These are phyloP conservation scores for Sphaerophoria taeniata DNA, from an alignment of 2,888 invertebrate genomes.

Conservation along the genomic window DNA sequence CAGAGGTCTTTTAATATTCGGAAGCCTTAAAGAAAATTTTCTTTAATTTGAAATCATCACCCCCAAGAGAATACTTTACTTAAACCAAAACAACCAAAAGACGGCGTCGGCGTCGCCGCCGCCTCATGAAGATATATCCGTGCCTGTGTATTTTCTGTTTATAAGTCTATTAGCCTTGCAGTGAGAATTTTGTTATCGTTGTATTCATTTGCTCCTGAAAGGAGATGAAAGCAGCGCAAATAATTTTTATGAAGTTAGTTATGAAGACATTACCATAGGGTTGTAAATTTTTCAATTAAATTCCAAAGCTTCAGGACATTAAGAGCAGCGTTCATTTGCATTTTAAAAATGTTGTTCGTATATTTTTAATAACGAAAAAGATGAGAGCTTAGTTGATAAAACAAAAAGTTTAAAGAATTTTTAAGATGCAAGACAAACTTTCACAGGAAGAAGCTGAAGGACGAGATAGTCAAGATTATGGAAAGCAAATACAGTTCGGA, in stretches of 20 bases:
- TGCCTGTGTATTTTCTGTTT: conserved; percentile 5
- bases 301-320: conserved; percentile 28
- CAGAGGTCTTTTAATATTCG: conserved; percentile 27
- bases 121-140: neutral
- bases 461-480: too few relatives aligned
- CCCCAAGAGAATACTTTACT: conserved; percentile 40
- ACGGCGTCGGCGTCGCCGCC: too few relatives aligned
- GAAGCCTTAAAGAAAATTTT: conserved; percentile 43
- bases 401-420: too few relatives aligned
- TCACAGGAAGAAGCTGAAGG: too few relatives aligned
- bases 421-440: too few relatives aligned
- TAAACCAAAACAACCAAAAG: conserved; percentile 18
- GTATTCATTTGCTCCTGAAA: neutral
- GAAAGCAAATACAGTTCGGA: too few relatives aligned
- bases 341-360: too few relatives aligned
- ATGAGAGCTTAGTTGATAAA: too few relatives aligned
- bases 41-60: conserved; percentile 55
- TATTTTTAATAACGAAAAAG: too few relatives aligned
- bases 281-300: conserved; percentile 58
- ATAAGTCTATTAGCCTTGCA: conserved; percentile 11
- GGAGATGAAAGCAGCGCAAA: conserved; percentile 12
- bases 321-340: conserved; percentile 4
- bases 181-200: neutral
- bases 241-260: conserved; percentile 4
- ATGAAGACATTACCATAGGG: conserved; percentile 4